Evolutionary conservation across 2,888 invertebrate genomes (phyloP).

Genomic region (Onchidella celtica): DNA sequence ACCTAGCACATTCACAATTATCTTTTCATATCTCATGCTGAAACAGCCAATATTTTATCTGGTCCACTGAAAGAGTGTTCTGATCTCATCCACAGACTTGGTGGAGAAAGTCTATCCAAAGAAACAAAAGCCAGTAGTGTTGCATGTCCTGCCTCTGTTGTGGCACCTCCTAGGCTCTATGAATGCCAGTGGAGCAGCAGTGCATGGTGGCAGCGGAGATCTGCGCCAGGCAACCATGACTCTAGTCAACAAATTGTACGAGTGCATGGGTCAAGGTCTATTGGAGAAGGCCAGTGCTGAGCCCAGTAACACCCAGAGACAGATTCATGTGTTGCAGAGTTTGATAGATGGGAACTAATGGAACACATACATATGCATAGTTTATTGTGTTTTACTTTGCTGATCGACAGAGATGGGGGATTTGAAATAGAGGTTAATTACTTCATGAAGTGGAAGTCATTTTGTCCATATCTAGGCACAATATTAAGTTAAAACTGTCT

Average conservation of each 20-base stretch:
- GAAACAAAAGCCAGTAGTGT: conserved; percentile 76
- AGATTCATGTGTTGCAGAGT: conserved; percentile 69
- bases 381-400: too few relatives aligned
- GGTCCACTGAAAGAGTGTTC: too few relatives aligned
- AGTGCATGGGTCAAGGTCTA: conserved; percentile 70
- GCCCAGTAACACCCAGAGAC: conserved; percentile 66
- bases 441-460: too few relatives aligned
- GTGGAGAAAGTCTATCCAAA: conserved; percentile 71
- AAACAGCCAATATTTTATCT: too few relatives aligned
- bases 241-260: conserved; percentile 66
- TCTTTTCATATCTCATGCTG: too few relatives aligned
- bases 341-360: conserved; percentile 36
- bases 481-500: too few relatives aligned
- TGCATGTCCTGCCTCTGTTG: conserved; percentile 78
- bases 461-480: too few relatives aligned
- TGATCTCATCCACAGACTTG: conserved; percentile 64
- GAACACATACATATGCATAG: too few relatives aligned
- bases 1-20: too few relatives aligned
- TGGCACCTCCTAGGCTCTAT: conserved; percentile 76
- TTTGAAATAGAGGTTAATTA: too few relatives aligned
- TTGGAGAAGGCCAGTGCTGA: conserved; percentile 70
- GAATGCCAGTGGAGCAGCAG: conserved; percentile 67
- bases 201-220: conserved; percentile 69
- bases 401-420: too few relatives aligned
- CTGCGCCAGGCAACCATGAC: conserved; percentile 67